Conservation (phyloP, 30 jellyfish, hydroid and myxozoan species). For the Mastigias papua region DNA sequence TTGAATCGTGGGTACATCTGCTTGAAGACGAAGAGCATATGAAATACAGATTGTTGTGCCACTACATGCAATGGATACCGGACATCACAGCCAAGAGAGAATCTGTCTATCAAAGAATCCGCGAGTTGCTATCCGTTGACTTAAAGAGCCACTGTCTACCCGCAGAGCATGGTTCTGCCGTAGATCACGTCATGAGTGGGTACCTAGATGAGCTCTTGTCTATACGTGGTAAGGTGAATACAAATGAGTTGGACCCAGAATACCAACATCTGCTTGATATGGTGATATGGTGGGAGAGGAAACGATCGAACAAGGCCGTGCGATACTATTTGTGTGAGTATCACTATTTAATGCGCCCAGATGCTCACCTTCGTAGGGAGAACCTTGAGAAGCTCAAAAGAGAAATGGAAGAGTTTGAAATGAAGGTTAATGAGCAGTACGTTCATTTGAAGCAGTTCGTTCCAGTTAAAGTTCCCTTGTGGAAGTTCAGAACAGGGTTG, state of each 20-base stretch:
- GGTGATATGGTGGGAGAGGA: slow-evolving; percentile 79
- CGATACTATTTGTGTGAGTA: slow-evolving; percentile 73
- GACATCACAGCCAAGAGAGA: slow-evolving; percentile 64
- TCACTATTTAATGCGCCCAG: slow-evolving; percentile 78
- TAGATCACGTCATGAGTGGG: neutral
- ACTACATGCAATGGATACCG: slow-evolving; percentile 88
- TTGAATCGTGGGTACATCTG: slow-evolving; percentile 79
- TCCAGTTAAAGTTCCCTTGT: slow-evolving; percentile 83
- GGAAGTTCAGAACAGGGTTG: slow-evolving; percentile 77
- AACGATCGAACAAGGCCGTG: slow-evolving; percentile 61
- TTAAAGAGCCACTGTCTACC: slow-evolving; percentile 52
- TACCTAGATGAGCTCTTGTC: slow-evolving; percentile 24
- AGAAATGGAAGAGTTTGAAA: slow-evolving; percentile 59
- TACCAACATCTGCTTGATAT: slow-evolving; percentile 27
- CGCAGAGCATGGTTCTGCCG: neutral
- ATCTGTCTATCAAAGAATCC: slow-evolving; percentile 30
- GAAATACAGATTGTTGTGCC: slow-evolving; percentile 76
- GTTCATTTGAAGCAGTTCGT: slow-evolving; percentile 35
- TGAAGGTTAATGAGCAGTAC: slow-evolving; percentile 55
- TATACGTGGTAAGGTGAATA: slow-evolving; percentile 33
- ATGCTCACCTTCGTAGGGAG: slow-evolving; percentile 53
- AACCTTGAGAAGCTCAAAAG: slow-evolving; percentile 47
- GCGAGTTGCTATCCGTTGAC: slow-evolving; percentile 60
- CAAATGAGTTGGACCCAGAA: slow-evolving; percentile 84
- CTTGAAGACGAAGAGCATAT: slow-evolving; percentile 97